Percentiles rank a stretch among this genome's conserved stretches.
Evolutionary conservation across 2,888 invertebrate species (phyloP).

Genomic region (Megamerina dolium): DNA sequence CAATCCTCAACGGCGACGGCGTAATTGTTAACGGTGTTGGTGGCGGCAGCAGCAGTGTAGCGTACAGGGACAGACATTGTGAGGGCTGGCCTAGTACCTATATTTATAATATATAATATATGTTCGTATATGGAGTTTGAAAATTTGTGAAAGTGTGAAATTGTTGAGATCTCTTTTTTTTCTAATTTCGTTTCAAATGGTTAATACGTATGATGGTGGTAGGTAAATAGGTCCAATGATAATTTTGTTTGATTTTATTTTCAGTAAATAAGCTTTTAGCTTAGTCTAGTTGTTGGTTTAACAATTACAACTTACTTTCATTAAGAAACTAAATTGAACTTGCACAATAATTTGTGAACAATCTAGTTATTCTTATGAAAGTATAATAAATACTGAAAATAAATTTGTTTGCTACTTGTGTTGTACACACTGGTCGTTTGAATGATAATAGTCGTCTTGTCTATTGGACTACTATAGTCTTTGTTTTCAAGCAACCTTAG

Average conservation of each 20-base stretch:
- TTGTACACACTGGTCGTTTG: conserved; percentile 43
- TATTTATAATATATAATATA: too few species aligned
- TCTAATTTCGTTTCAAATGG: too few species aligned
- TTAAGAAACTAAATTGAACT: conserved; percentile 34
- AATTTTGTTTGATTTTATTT: conserved; percentile 40
- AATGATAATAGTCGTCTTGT: conserved; percentile 18
- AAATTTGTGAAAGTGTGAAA: too few species aligned
- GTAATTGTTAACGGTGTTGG: too few species aligned
- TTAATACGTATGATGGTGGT: conserved; percentile 11
- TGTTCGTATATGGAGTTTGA: too few species aligned
- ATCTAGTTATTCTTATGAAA: conserved; percentile 31
- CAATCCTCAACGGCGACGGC: conserved; percentile 47
- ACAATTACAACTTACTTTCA: too few species aligned
- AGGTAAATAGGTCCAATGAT: not conserved
- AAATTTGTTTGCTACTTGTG: conserved; percentile 49
- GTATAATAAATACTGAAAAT: conserved; percentile 38
- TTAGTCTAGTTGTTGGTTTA: conserved; percentile 8
- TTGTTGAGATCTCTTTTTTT: too few species aligned
- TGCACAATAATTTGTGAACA: too few species aligned
- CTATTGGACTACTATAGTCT: conserved; percentile 14
- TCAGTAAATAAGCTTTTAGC: too few species aligned
- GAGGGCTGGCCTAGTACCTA: conserved; percentile 53
- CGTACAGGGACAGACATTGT: conserved; percentile 52
- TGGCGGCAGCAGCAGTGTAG: conserved; percentile 50
- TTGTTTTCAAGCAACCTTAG: conserved; percentile 36